These are phyloP conservation scores for Cecidostiba fungosa DNA, from an alignment of 2,888 invertebrate genomes.

Conservation along the genomic window DNA sequence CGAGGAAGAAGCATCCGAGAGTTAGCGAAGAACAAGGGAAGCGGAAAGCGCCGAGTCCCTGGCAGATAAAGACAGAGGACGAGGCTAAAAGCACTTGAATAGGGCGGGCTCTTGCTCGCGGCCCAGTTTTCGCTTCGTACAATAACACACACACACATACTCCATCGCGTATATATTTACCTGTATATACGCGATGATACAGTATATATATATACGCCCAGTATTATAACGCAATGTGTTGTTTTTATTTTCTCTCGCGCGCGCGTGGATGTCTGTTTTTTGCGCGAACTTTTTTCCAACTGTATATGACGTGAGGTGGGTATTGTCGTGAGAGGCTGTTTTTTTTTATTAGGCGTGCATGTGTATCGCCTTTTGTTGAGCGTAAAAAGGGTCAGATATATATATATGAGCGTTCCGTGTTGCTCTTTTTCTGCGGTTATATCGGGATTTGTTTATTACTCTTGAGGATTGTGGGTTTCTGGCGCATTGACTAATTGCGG, in stretches of 20 bases:
- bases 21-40: conserved; percentile 21
- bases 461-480: background rate
- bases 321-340: background rate
- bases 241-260: background rate
- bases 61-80: conserved; percentile 17
- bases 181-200: background rate
- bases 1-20: conserved; percentile 27
- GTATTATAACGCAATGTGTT: background rate
- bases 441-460: background rate
- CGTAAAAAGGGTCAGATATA: background rate
- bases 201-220: background rate
- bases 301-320: background rate
- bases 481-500: background rate
- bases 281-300: background rate
- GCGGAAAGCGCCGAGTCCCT: conserved; percentile 6
- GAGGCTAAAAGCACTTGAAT: conserved; percentile 66
- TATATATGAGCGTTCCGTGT: background rate
- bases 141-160: conserved; percentile 59
- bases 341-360: background rate
- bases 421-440: background rate
- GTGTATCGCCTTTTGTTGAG: background rate
- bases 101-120: conserved; percentile 63
- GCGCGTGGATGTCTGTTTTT: background rate
- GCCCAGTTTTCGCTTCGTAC: conserved; percentile 63
- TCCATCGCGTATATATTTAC: background rate